Conservation (phyloP, 2,888 invertebrate species). For the Euproctis similis region DNA sequence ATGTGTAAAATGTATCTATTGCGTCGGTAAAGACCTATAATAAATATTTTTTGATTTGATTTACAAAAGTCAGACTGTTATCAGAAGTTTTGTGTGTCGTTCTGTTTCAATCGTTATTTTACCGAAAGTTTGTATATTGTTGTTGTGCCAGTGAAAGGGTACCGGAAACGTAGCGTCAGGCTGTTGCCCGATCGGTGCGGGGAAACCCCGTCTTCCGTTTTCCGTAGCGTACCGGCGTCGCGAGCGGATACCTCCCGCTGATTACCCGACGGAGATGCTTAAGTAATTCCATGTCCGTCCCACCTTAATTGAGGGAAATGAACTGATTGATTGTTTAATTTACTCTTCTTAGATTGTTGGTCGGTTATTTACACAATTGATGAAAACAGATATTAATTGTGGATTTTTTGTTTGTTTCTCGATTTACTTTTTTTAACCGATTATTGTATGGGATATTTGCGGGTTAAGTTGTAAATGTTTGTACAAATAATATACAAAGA, state of each 20-base stretch:
- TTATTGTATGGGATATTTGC: too few species aligned
- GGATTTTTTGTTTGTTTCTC: too few species aligned
- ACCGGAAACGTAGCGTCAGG: constrained; percentile 33
- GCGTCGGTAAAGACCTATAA: too few species aligned
- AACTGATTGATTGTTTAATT: constrained; percentile 68
- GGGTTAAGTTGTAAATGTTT: too few species aligned
- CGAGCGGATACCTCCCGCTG: constrained; percentile 26
- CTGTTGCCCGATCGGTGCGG: constrained; percentile 36
- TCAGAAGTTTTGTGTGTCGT: constrained; percentile 17
- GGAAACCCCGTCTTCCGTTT: constrained; percentile 47
- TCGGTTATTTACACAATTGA: constrained; percentile 31
- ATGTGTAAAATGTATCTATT: too few species aligned
- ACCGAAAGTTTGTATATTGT: constrained; percentile 33
- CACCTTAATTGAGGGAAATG: constrained; percentile 65
- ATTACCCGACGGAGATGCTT: constrained; percentile 59
- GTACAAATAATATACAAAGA: too few species aligned
- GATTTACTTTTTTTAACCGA: too few species aligned
- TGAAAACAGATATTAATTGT: too few species aligned
- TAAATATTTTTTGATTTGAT: too few species aligned
- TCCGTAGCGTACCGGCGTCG: constrained; percentile 15
- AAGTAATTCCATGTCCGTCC: constrained; percentile 60
- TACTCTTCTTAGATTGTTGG: constrained; percentile 51
- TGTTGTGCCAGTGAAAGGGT: constrained; percentile 40
- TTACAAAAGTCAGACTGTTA: too few species aligned
- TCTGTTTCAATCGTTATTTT: constrained; percentile 24